Percentiles rank a stretch among this genome's conserved stretches.
phyloP scores from a whole-genome alignment of 2,888 invertebrate species.

The Scaeva pyrastri region DNA sequence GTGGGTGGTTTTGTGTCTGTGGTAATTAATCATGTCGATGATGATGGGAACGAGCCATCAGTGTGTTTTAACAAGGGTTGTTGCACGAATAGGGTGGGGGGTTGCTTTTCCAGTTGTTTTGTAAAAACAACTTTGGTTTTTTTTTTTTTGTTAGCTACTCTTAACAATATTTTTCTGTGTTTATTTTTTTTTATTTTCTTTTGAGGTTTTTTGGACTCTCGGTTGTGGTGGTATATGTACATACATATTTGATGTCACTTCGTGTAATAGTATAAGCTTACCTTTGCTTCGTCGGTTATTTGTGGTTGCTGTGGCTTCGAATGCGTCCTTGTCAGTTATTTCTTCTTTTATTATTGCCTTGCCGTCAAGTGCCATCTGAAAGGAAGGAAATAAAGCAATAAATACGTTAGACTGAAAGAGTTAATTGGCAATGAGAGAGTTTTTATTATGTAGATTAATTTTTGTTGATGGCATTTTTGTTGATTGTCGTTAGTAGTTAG shows the following conservation, averaged over 20 bases:
- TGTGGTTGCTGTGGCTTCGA: constrained; percentile 81
- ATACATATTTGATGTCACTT: constrained; percentile 19
- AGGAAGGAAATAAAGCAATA: background rate
- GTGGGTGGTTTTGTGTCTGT: constrained; percentile 68
- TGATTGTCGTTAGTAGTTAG: too few relatives aligned
- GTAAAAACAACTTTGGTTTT: background rate
- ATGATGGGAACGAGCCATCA: constrained; percentile 64
- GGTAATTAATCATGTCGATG: constrained; percentile 73
- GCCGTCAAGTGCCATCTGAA: constrained; percentile 86
- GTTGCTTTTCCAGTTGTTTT: constrained; percentile 27
- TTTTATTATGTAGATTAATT: constrained; percentile 35
- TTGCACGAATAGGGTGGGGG: constrained; percentile 29
- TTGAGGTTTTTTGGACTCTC: constrained; percentile 20
- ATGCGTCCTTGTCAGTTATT: constrained; percentile 85
- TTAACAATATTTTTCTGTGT: background rate
- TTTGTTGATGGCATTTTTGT: background rate
- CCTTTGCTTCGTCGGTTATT: constrained; percentile 80
- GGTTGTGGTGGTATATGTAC: background rate
- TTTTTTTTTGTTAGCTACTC: background rate
- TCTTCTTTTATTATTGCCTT: constrained; percentile 87
- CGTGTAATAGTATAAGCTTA: constrained; percentile 65
- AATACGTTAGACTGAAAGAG: background rate
- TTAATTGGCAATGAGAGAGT: background rate
- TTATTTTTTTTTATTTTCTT: background rate
- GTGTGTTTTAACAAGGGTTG: constrained; percentile 68